Percentiles rank a stretch among this genome's conserved stretches.
Evolutionary conservation across 37 sponge, comb jelly and placozoan species (phyloP).

Genomic region (Lycopodina hypogea): DNA sequence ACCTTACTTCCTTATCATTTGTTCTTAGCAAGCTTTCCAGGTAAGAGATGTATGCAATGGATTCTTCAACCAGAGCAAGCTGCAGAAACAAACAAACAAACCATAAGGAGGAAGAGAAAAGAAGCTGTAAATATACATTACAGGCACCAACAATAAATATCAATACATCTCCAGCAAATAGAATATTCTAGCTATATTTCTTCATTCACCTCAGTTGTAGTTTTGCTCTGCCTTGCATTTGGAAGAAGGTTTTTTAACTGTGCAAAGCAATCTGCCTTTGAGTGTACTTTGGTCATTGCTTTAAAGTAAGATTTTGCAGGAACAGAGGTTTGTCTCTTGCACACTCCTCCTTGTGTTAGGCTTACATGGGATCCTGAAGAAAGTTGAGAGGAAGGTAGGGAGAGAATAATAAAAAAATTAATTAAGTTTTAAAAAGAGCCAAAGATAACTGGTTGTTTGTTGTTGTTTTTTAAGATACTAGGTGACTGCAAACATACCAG

Average conservation of each 20-base stretch:
- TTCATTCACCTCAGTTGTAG: conserved; percentile 29
- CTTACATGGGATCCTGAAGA: not conserved
- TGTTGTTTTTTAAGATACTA: not conserved
- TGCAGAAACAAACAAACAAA: too few species aligned
- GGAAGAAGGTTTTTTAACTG: conserved; percentile 54
- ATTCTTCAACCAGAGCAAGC: conserved; percentile 61
- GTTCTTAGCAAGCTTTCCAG: conserved; percentile 44
- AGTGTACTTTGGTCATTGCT: conserved; percentile 8
- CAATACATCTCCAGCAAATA: too few species aligned
- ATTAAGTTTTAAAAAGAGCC: not conserved
- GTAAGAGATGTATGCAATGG: conserved; percentile 67
- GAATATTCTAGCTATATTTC: not conserved
- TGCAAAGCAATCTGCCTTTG: conserved; percentile 30
- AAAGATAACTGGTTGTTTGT: too few species aligned
- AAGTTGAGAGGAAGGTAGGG: not conserved
- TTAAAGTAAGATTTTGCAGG: conserved; percentile 38
- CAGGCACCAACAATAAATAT: not conserved
- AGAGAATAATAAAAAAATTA: not conserved
- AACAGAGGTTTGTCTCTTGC: conserved; percentile 33
- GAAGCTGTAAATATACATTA: not conserved
- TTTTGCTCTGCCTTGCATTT: conserved; percentile 22
- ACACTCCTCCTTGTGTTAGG: conserved; percentile 12
- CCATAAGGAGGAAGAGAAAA: too few species aligned
- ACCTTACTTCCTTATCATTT: conserved; percentile 21
- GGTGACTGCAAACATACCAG: conserved; percentile 2